Percentiles rank a stretch among this genome's conserved stretches.
Evolutionary conservation across 2,797 vertebrate genomes (phyloP).

Genomic region (Lithobates pipiens): DNA sequence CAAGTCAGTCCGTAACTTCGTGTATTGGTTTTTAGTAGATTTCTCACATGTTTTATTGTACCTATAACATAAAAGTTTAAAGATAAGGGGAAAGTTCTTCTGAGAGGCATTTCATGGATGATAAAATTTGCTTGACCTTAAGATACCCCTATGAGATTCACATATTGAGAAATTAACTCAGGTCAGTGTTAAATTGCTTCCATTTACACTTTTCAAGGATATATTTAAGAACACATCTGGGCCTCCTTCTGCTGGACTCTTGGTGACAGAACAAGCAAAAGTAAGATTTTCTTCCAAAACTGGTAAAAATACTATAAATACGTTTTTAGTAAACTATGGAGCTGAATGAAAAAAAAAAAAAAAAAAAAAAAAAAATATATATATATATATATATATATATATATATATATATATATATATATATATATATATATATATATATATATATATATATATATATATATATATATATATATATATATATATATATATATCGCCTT

Average conservation of each 20-base stretch:
- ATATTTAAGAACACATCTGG: constrained; percentile 46
- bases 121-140: constrained; percentile 23
- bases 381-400: no score
- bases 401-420: no score
- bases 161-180: constrained; percentile 37
- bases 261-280: constrained; percentile 17
- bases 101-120: not conserved
- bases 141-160: constrained; percentile 5
- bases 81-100: not conserved
- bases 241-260: constrained; percentile 37
- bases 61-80: not conserved
- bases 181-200: constrained; percentile 42
- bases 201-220: constrained; percentile 55
- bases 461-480: no score
- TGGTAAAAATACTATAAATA: not conserved
- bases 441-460: no score
- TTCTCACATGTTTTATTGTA: not conserved
- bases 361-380: no score
- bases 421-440: no score
- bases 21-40: not conserved
- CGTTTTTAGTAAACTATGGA: not conserved
- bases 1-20: not conserved
- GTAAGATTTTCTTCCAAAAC: not conserved
- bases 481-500: no score
- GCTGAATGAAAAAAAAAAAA: not conserved